Evolutionary conservation across 2,113 vertebrate genomes (phyloP).

Genomic region (Rhodinocichla rosea): DNA sequence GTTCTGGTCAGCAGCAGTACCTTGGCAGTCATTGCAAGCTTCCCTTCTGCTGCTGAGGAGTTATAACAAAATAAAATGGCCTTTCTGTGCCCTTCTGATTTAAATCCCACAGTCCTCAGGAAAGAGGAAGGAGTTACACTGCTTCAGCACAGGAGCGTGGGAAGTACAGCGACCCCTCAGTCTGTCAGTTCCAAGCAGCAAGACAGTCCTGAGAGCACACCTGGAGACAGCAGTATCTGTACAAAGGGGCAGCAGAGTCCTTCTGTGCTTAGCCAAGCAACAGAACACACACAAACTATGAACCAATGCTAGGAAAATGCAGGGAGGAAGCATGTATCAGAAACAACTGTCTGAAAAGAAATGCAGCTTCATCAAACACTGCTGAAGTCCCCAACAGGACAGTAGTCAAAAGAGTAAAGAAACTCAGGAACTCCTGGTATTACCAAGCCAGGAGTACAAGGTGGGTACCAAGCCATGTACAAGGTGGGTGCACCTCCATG

Average conservation of each 20-base stretch:
- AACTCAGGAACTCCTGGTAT: background rate
- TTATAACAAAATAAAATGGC: background rate
- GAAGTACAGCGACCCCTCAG: accelerated
- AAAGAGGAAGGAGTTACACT: background rate
- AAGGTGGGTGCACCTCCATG: background rate
- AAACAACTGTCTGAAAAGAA: background rate
- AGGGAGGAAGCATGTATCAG: background rate
- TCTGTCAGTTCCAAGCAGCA: background rate
- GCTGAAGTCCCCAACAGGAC: background rate
- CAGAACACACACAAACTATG: background rate
- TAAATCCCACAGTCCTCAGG: background rate
- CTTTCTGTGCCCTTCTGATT: background rate
- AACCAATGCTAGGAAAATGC: background rate
- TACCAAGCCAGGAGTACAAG: too few relatives aligned
- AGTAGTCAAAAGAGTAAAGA: background rate
- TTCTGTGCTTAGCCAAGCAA: background rate
- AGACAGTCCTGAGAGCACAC: background rate
- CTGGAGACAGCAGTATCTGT: background rate
- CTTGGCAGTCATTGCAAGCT: background rate
- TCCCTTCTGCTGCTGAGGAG: background rate
- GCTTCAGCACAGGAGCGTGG: accelerated
- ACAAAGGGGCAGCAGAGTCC: background rate
- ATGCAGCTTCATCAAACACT: background rate
- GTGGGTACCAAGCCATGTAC: too few relatives aligned
- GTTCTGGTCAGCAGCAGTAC: background rate